Conservation (phyloP, 2,113 vertebrate species). For the Salminus brasiliensis region DNA sequence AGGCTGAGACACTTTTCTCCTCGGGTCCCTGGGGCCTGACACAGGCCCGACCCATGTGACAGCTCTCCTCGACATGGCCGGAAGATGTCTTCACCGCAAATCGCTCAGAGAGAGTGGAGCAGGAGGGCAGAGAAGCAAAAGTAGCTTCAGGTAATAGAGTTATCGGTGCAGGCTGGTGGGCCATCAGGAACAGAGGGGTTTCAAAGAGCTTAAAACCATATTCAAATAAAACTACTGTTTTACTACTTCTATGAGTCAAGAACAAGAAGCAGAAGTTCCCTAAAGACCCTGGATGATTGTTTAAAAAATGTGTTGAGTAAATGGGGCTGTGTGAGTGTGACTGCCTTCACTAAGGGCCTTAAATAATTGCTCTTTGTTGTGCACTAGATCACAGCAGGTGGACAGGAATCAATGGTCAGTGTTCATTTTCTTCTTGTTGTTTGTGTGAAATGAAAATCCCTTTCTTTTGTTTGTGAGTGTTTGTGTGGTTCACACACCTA, state of each 20-base stretch:
- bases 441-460: too few relatives aligned
- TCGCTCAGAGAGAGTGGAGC: neutral
- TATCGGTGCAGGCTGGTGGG: slow-evolving; percentile 19
- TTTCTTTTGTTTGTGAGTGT: too few relatives aligned
- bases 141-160: slow-evolving; percentile 38
- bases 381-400: too few relatives aligned
- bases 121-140: neutral
- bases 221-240: neutral
- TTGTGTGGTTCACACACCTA: too few relatives aligned
- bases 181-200: neutral
- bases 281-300: too few relatives aligned
- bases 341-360: too few relatives aligned
- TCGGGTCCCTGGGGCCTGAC: slow-evolving; percentile 51
- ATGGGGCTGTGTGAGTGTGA: too few relatives aligned
- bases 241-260: neutral
- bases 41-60: slow-evolving; percentile 53
- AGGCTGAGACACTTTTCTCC: slow-evolving; percentile 70
- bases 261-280: too few relatives aligned
- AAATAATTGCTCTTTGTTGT: too few relatives aligned
- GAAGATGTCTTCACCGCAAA: slow-evolving; percentile 65
- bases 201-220: neutral
- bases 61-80: slow-evolving; percentile 58
- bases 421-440: too few relatives aligned
- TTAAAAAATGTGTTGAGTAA: too few relatives aligned
- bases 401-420: too few relatives aligned